Conservation (phyloP, 1,140 invertebrate genomes). For the Trichonephila clavipes region DNA sequence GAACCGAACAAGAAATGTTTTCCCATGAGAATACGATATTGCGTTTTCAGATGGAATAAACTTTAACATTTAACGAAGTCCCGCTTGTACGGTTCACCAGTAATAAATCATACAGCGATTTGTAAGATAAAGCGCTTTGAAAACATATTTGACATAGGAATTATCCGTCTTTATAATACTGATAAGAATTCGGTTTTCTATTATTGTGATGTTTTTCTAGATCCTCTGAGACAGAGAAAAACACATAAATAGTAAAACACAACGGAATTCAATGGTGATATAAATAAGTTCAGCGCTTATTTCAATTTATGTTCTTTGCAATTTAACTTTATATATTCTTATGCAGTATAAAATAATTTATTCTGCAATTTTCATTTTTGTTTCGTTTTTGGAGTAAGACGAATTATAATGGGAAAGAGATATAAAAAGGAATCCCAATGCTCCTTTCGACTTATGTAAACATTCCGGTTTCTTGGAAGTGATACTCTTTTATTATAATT, state of each 20-base stretch:
- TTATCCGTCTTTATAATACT: not conserved
- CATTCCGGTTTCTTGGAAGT: not conserved
- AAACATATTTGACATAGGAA: not conserved
- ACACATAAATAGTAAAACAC: not conserved
- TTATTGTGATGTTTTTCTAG: not conserved
- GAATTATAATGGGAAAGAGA: not conserved
- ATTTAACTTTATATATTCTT: not conserved
- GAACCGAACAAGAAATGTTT: not conserved
- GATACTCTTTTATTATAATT: not conserved
- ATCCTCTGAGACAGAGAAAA: not conserved
- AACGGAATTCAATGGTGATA: not conserved
- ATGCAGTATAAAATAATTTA: not conserved
- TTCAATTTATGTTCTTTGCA: not conserved
- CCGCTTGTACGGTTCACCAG: not conserved
- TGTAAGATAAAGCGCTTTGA: not conserved
- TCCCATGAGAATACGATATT: not conserved
- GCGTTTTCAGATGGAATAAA: not conserved
- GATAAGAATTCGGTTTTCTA: not conserved
- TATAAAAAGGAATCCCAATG: not conserved
- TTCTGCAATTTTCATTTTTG: not conserved
- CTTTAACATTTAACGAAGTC: not conserved
- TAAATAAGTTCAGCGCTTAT: not conserved
- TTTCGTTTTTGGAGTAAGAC: not conserved
- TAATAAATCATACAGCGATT: not conserved
- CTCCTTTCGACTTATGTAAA: not conserved